These are phyloP conservation scores for Smittia aterrima DNA, from an alignment of 2,888 invertebrate genomes.

Conservation along the genomic window DNA sequence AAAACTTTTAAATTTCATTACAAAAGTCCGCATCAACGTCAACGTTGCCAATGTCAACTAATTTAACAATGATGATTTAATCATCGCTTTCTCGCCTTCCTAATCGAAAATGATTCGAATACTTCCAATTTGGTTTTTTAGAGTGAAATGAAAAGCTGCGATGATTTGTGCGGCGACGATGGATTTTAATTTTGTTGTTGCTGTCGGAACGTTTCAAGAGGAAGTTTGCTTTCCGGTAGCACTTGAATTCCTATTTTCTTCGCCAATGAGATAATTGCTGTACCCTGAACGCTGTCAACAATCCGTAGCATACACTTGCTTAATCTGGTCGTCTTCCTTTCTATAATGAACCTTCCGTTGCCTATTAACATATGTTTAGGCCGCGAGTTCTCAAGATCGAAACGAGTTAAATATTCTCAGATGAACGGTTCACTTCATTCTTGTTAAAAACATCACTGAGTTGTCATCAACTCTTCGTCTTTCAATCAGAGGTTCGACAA, in stretches of 20 bases:
- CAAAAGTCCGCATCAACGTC: no score
- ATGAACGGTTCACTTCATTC: no score
- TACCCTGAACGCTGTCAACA: neutral
- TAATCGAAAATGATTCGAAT: neutral
- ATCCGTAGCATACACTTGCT: neutral
- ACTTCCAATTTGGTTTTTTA: neutral
- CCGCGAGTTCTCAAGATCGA: no score
- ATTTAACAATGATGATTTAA: slow-evolving; percentile 1
- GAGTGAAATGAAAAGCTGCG: neutral
- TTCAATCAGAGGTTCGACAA: no score
- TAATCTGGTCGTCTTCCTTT: neutral
- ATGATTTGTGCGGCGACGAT: neutral
- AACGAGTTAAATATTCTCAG: no score
- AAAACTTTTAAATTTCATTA: no score
- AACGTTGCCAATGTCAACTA: neutral
- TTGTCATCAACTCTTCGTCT: no score
- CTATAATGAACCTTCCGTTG: neutral
- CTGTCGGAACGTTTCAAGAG: neutral
- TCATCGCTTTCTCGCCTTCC: neutral
- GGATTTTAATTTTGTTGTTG: neutral
- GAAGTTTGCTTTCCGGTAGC: neutral
- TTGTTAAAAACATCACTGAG: no score
- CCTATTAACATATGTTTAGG: no score
- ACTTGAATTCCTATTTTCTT: neutral
- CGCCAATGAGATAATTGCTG: neutral